A percentile compares a stretch with the other conserved stretches of the same genome.
These are phyloP conservation scores for Tenualosa ilisha DNA, from an alignment of 2,797 vertebrate species.

Conservation along the genomic window DNA sequence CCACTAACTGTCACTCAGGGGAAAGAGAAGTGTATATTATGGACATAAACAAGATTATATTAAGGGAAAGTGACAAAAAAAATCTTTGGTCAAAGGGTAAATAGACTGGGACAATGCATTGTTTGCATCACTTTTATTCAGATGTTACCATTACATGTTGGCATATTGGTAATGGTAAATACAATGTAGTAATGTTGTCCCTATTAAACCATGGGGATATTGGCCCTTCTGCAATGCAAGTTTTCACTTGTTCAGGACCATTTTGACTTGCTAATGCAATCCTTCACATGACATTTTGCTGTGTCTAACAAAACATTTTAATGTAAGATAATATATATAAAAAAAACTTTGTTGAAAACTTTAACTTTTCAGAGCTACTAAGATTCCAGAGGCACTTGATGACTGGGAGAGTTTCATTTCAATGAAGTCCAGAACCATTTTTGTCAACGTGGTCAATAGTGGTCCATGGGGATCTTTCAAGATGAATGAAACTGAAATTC, in stretches of 20 bases:
- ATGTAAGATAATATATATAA: neutral
- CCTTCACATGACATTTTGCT: too few relatives aligned
- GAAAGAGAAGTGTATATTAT: neutral
- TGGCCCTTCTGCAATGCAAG: too few relatives aligned
- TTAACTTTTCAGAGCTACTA: neutral
- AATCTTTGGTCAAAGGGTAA: neutral
- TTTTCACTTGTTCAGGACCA: too few relatives aligned
- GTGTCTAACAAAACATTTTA: neutral
- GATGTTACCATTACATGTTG: neutral
- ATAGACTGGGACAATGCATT: neutral
- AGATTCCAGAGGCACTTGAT: neutral
- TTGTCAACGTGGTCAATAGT: neutral
- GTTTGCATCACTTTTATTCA: neutral
- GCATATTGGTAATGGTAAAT: neutral
- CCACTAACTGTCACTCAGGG: neutral
- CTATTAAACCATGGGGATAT: too few relatives aligned
- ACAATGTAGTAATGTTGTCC: too few relatives aligned
- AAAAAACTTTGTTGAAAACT: neutral
- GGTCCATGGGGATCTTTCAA: neutral
- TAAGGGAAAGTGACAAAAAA: neutral
- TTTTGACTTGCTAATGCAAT: too few relatives aligned
- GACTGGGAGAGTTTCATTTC: neutral
- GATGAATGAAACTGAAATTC: conserved; percentile 17
- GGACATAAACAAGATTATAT: neutral
- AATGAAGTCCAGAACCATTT: neutral